Percentiles rank a stretch among this genome's conserved stretches.
Evolutionary conservation across 2,888 invertebrate species (phyloP).

Genomic region (Athalia rosae): DNA sequence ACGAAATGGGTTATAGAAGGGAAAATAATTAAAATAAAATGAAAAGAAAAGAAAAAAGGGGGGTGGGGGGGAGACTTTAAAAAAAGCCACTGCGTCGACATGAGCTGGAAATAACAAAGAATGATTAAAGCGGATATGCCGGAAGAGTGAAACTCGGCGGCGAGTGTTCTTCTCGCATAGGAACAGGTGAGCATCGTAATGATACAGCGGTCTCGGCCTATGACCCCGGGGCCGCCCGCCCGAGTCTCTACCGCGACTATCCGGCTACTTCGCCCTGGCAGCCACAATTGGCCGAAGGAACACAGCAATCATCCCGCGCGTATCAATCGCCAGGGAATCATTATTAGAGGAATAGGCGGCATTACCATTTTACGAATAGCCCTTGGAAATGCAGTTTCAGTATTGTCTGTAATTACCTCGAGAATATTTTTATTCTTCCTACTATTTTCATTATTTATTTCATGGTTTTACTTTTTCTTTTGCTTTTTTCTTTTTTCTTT

Average conservation of each 20-base stretch:
- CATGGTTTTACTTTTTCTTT: conserved; percentile 35
- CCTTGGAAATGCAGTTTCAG: conserved; percentile 42
- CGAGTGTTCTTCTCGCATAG: conserved; percentile 29
- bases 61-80: too few species aligned
- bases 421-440: conserved; percentile 18
- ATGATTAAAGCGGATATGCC: conserved; percentile 42
- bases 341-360: conserved; percentile 63
- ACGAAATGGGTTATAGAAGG: not conserved
- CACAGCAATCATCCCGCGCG: conserved; percentile 68
- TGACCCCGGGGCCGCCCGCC: conserved; percentile 64
- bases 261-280: conserved; percentile 69
- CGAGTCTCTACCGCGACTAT: conserved; percentile 64
- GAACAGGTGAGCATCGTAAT: conserved; percentile 72
- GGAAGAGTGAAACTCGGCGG: conserved; percentile 39
- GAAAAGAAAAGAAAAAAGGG: not conserved
- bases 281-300: conserved; percentile 64
- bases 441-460: conserved; percentile 8
- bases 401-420: conserved; percentile 44
- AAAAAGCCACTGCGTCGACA: conserved; percentile 13
- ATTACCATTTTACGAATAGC: conserved; percentile 55
- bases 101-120: conserved; percentile 16
- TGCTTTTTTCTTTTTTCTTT: not conserved
- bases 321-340: conserved; percentile 71
- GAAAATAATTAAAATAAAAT: not conserved
- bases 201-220: conserved; percentile 68